Conservation (phyloP, 23 tunicate genomes). For the Phallusia fumigata region DNA sequence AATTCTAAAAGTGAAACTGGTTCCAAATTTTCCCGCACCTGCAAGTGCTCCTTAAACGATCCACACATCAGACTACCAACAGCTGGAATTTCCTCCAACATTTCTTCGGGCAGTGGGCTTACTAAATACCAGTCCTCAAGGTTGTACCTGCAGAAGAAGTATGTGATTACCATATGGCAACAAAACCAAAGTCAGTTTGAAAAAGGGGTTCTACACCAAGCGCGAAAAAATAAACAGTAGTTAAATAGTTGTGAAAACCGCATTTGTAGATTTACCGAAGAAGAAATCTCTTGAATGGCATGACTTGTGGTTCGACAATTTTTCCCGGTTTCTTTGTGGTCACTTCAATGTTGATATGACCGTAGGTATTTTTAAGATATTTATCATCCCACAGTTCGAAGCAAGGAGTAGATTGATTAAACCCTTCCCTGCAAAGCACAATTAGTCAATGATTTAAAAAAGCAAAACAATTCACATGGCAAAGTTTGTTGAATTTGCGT, state of each 20-base stretch:
- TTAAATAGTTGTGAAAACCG: background rate
- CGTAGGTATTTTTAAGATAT: conserved; percentile 65
- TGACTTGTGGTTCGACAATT: conserved; percentile 81
- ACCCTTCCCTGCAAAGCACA: conserved; percentile 41
- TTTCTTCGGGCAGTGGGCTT: conserved; percentile 84
- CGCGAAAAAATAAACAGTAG: too few relatives aligned
- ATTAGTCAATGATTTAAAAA: background rate
- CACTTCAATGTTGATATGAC: conserved; percentile 67
- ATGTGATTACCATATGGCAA: background rate
- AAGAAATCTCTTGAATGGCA: conserved; percentile 71
- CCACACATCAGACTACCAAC: conserved; percentile 60
- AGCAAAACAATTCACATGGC: background rate
- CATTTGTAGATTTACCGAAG: conserved; percentile 30
- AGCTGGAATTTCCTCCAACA: conserved; percentile 56
- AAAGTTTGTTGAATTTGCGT: background rate
- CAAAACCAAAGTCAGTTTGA: background rate
- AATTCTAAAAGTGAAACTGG: too few relatives aligned
- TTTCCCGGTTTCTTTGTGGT: conserved; percentile 91
- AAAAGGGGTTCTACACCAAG: too few relatives aligned
- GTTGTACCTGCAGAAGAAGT: conserved; percentile 52
- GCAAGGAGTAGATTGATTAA: conserved; percentile 62
- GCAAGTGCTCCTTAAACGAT: conserved; percentile 35
- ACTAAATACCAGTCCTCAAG: conserved; percentile 94
- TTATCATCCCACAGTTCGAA: conserved; percentile 81
- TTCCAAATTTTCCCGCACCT: conserved; percentile 50